Conservation (phyloP, 2,888 invertebrate genomes). For the Holacanthella duospinosa region DNA sequence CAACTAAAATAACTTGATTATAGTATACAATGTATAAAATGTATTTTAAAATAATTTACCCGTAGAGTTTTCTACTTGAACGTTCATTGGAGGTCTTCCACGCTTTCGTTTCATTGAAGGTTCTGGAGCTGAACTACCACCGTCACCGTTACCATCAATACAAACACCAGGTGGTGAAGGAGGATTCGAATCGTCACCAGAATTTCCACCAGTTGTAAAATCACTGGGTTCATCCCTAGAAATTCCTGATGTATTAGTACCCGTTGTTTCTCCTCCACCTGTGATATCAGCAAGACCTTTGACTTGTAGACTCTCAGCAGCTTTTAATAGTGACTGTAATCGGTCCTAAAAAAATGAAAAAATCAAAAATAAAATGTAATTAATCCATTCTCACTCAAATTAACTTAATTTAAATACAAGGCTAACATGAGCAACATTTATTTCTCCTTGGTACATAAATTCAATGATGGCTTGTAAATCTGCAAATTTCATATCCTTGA, state of each 20-base stretch:
- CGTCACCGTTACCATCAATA: conserved; percentile 35
- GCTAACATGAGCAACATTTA: conserved; percentile 86
- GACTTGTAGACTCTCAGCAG: conserved; percentile 81
- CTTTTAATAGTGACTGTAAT: conserved; percentile 73
- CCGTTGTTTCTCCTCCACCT: conserved; percentile 57
- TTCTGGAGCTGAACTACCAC: conserved; percentile 36
- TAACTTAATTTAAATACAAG: not conserved
- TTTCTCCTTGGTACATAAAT: conserved; percentile 93
- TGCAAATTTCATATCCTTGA: conserved; percentile 81
- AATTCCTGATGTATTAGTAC: conserved; percentile 39
- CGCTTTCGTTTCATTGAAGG: conserved; percentile 52
- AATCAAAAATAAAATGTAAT: not conserved
- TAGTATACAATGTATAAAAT: too few relatives aligned
- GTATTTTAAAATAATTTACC: too few relatives aligned
- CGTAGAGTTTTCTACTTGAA: conserved; percentile 28
- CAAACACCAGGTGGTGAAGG: conserved; percentile 33
- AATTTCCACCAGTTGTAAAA: conserved; percentile 24
- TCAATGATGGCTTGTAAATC: conserved; percentile 81
- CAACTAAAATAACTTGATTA: too few relatives aligned
- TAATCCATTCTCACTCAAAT: not conserved
- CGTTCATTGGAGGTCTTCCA: conserved; percentile 58
- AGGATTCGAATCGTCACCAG: conserved; percentile 33
- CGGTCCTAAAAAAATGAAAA: conserved; percentile 53
- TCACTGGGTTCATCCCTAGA: conserved; percentile 36
- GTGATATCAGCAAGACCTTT: conserved; percentile 84